Evolutionary conservation across 2,888 invertebrate genomes (phyloP).

Genomic region (Pheosia gnoma): DNA sequence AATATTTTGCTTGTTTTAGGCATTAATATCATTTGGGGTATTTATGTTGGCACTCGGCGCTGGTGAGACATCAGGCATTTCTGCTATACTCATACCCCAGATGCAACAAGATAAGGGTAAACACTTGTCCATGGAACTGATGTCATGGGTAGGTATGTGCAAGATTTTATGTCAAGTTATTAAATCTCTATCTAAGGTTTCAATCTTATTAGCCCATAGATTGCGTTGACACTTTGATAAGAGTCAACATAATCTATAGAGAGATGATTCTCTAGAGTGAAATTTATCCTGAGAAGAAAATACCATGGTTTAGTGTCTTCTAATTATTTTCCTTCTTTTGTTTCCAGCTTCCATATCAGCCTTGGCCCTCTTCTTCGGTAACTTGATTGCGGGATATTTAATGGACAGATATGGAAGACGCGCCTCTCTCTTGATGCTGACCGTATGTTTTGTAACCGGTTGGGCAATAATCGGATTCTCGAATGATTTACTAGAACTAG

Average conservation of each 20-base stretch:
- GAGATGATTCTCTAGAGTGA: no score
- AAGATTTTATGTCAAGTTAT: not conserved
- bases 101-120: slow-evolving; percentile 66
- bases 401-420: slow-evolving; percentile 86
- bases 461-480: slow-evolving; percentile 85
- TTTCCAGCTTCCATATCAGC: slow-evolving; percentile 85
- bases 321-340: slow-evolving; percentile 12
- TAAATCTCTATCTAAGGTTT: not conserved
- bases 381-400: slow-evolving; percentile 83
- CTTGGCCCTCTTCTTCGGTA: slow-evolving; percentile 85
- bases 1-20: slow-evolving; percentile 58
- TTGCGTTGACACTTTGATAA: no score
- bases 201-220: no score
- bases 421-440: slow-evolving; percentile 77
- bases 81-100: slow-evolving; percentile 86
- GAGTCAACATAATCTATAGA: no score
- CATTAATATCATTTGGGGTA: slow-evolving; percentile 80
- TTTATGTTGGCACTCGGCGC: slow-evolving; percentile 82
- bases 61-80: slow-evolving; percentile 86
- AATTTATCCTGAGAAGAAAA: no score
- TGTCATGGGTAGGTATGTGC: slow-evolving; percentile 86
- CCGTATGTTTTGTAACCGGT: slow-evolving; percentile 81
- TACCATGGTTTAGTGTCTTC: not conserved
- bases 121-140: slow-evolving; percentile 74
- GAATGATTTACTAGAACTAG: slow-evolving; percentile 62